Conservation (phyloP, 2,888 invertebrate species). For the Latrodectus elegans region DNA sequence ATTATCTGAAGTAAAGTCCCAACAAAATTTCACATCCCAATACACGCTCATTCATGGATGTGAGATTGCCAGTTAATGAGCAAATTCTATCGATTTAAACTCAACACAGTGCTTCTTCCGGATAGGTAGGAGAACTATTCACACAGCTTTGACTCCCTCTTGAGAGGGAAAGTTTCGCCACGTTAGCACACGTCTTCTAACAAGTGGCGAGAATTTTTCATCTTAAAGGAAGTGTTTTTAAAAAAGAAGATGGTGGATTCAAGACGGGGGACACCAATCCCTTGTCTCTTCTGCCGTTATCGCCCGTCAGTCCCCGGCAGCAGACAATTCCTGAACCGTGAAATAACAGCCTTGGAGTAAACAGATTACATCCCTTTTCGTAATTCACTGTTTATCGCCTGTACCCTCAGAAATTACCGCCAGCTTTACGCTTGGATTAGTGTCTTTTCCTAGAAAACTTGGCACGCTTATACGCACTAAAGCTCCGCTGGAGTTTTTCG, state of each 20-base stretch:
- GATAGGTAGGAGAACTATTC: too few species aligned
- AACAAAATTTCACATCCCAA: too few species aligned
- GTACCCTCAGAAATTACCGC: constrained; percentile 40
- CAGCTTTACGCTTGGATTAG: constrained; percentile 35
- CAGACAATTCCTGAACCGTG: constrained; percentile 39
- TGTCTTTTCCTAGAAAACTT: constrained; percentile 14
- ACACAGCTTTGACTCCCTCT: too few species aligned
- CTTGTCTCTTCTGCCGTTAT: constrained; percentile 46
- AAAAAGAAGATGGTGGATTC: constrained; percentile 1
- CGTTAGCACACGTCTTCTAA: not conserved
- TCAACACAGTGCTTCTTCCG: too few species aligned
- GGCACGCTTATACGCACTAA: not conserved
- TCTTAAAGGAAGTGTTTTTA: not conserved
- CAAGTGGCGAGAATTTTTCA: constrained; percentile 38
- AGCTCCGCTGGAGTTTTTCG: constrained; percentile 8
- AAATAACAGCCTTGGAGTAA: constrained; percentile 52
- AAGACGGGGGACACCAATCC: constrained; percentile 47
- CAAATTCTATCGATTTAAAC: too few species aligned
- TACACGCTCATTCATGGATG: too few species aligned
- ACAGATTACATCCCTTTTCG: constrained; percentile 47
- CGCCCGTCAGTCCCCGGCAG: constrained; percentile 19
- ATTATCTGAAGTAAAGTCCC: too few species aligned
- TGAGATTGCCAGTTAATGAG: too few species aligned
- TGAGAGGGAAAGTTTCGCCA: too few species aligned
- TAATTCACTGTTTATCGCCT: constrained; percentile 59